Evolutionary conservation across 2,888 invertebrate genomes (phyloP).

Genomic region (Fragum fragum): DNA sequence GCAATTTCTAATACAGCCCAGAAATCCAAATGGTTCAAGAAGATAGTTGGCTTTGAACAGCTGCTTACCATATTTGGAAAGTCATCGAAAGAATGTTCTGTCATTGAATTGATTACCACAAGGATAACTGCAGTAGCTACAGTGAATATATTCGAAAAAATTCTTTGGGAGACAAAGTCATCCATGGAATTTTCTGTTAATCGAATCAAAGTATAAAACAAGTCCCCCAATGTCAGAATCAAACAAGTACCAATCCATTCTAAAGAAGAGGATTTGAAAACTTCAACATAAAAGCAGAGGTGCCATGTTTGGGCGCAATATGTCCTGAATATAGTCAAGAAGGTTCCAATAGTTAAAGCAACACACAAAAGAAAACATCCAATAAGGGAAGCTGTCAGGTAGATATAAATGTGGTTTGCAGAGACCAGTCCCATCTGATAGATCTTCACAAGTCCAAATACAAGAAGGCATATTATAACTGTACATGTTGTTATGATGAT

Average conservation of each 20-base stretch:
- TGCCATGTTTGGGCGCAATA: background rate
- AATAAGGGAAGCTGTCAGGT: background rate
- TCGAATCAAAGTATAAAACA: background rate
- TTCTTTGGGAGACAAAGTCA: background rate
- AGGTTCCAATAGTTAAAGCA: background rate
- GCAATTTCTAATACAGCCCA: background rate
- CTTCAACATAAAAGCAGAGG: background rate
- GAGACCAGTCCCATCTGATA: background rate
- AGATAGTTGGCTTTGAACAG: background rate
- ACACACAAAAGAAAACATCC: background rate
- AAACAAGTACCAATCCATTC: slow-evolving; percentile 8
- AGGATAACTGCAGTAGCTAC: background rate
- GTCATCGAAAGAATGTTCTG: background rate
- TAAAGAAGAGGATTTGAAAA: background rate
- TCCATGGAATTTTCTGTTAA: background rate
- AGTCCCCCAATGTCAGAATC: background rate
- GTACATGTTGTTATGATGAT: background rate
- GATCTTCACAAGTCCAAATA: background rate
- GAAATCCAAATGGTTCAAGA: background rate
- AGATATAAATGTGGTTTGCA: background rate
- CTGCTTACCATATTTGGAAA: background rate
- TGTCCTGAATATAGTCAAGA: background rate
- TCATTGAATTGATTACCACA: background rate
- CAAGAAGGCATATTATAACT: background rate
- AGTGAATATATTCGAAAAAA: background rate